A percentile compares a stretch with the other conserved stretches of the same genome.
These are phyloP conservation scores for Actenoides lindsayi DNA, from an alignment of 2,113 vertebrate genomes.

Conservation along the genomic window DNA sequence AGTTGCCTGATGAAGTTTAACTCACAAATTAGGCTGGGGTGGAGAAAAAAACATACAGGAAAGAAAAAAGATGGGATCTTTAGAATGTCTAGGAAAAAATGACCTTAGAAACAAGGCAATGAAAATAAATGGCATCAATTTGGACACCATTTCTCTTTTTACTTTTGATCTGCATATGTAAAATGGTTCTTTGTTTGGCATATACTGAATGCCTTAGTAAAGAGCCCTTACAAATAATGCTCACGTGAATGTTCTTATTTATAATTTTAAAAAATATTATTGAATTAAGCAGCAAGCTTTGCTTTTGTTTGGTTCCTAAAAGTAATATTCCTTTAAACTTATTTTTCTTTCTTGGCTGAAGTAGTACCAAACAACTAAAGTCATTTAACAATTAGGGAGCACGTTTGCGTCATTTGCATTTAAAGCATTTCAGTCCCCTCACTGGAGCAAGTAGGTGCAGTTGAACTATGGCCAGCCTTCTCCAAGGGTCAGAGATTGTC, in stretches of 20 bases:
- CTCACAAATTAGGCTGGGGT: not conserved
- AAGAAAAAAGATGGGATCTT: not conserved
- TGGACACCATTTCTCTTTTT: not conserved
- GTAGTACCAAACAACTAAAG: slow-evolving; percentile 26
- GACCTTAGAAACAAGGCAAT: not conserved
- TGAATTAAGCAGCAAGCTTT: slow-evolving; percentile 13
- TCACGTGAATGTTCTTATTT: not conserved
- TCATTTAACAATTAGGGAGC: slow-evolving; percentile 62
- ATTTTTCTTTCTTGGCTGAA: slow-evolving; percentile 65
- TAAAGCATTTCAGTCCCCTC: slow-evolving; percentile 13
- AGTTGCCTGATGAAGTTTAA: not conserved
- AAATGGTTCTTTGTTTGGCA: not conserved
- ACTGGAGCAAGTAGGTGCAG: slow-evolving; percentile 32
- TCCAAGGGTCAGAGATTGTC: not conserved
- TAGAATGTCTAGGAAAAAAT: not conserved
- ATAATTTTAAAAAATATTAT: not conserved
- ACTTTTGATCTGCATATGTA: not conserved
- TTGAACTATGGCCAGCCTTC: not conserved
- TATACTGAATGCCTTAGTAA: not conserved
- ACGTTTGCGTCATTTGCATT: slow-evolving; percentile 38
- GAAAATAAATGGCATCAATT: not conserved
- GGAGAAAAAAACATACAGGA: not conserved
- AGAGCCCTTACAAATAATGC: not conserved
- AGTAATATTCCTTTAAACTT: slow-evolving; percentile 75
- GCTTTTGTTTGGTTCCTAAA: slow-evolving; percentile 80